Percentiles rank a stretch among this genome's conserved stretches.
Conservation (phyloP, 2,888 invertebrate genomes). For the Eulithis prunata region DNA sequence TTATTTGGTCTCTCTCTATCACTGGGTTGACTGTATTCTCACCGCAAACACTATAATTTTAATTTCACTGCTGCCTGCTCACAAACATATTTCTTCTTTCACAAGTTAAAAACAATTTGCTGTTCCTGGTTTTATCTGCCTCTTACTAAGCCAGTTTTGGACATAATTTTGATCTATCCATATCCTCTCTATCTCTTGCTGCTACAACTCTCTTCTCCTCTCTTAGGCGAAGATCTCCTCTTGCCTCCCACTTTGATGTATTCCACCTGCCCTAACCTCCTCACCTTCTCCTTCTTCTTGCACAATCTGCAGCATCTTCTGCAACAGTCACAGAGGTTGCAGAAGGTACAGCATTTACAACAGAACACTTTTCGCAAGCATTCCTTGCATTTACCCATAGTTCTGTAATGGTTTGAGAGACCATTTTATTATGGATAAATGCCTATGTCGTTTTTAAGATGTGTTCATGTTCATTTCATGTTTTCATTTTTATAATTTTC, state of each 20-base stretch:
- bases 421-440: neutral
- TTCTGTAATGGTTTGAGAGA: constrained; percentile 9
- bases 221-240: constrained; percentile 12
- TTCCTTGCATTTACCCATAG: constrained; percentile 38
- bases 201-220: constrained; percentile 19
- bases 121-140: too few relatives aligned
- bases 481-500: neutral
- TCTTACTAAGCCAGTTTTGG: too few relatives aligned
- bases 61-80: too few relatives aligned
- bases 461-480: too few relatives aligned
- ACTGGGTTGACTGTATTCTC: too few relatives aligned
- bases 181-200: neutral
- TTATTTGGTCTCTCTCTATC: too few relatives aligned
- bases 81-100: too few relatives aligned
- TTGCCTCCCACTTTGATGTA: constrained; percentile 27
- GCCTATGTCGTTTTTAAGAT: too few relatives aligned
- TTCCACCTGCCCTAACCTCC: constrained; percentile 31
- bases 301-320: constrained; percentile 26
- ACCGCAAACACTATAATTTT: too few relatives aligned
- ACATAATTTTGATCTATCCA: too few relatives aligned
- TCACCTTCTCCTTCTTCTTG: constrained; percentile 14
- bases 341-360: constrained; percentile 34
- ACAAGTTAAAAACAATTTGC: too few relatives aligned
- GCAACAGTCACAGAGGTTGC: constrained; percentile 35
- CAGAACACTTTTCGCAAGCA: constrained; percentile 23